Conservation (phyloP, 2,888 invertebrate genomes). For the Ophion slaviceki region DNA sequence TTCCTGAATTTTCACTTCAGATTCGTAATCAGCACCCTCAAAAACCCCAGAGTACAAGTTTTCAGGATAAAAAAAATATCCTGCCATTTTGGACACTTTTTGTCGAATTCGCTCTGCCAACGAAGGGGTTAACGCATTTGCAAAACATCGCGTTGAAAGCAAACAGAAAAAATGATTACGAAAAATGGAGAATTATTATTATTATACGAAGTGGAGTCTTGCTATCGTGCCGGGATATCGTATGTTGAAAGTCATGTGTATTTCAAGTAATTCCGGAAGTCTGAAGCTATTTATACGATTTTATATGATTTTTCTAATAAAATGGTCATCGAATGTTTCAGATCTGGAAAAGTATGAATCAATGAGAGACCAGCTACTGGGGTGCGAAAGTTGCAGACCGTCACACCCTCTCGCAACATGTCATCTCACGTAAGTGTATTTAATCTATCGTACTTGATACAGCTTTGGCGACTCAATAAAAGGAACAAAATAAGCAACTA, state of each 20-base stretch:
- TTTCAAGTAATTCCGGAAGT: not conserved
- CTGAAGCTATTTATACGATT: not conserved
- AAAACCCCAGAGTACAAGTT: too few species aligned
- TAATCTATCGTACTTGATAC: not conserved
- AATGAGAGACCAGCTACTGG: slow-evolving; percentile 7
- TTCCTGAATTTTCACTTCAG: too few species aligned
- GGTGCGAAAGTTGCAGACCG: slow-evolving; percentile 2
- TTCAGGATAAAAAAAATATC: too few species aligned
- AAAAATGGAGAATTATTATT: too few species aligned
- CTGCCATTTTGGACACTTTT: too few species aligned
- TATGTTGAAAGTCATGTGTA: not conserved
- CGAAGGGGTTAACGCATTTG: too few species aligned
- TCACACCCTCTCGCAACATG: slow-evolving; percentile 39
- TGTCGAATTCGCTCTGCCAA: too few species aligned
- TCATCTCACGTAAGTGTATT: slow-evolving; percentile 50
- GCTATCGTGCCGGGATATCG: too few species aligned
- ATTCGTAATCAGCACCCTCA: too few species aligned
- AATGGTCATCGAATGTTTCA: slow-evolving; percentile 23
- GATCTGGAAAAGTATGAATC: not conserved
- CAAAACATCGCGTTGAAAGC: too few species aligned
- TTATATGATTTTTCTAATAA: not conserved
- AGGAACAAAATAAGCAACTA: not conserved
- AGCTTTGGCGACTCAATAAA: not conserved
- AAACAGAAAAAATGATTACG: too few species aligned
- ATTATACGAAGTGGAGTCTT: too few species aligned